Evolutionary conservation across 2,888 invertebrate genomes (phyloP).

Genomic region (Leptinotarsa tumamoca): DNA sequence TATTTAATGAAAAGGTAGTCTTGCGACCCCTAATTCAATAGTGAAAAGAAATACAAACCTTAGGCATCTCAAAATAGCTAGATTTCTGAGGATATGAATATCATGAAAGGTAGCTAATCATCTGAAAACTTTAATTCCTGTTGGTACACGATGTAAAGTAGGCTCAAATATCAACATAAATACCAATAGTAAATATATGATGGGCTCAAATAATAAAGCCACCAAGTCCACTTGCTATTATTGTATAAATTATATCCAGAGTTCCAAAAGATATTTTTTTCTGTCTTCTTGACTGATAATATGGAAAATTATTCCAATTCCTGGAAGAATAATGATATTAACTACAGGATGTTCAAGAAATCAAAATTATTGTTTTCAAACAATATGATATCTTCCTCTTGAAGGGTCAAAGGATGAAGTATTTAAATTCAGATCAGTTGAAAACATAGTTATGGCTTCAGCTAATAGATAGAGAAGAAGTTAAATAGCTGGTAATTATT

Average conservation of each 20-base stretch:
- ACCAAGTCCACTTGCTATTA: conserved; percentile 83
- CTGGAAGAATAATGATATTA: conserved; percentile 71
- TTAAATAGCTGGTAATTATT: conserved; percentile 73
- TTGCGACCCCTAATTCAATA: too few relatives aligned
- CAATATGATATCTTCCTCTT: conserved; percentile 83
- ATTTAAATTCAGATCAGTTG: conserved; percentile 85
- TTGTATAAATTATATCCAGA: conserved; percentile 67
- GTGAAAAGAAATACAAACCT: conserved; percentile 86
- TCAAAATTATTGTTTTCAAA: conserved; percentile 88
- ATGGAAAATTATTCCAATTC: conserved; percentile 82
- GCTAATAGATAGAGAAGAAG: conserved; percentile 76
- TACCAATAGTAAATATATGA: conserved; percentile 87
- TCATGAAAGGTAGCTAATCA: conserved; percentile 80
- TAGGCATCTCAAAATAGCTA: conserved; percentile 75
- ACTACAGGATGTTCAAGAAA: conserved; percentile 91
- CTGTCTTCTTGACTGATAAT: conserved; percentile 81
- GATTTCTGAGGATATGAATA: conserved; percentile 72
- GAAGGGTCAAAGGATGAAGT: conserved; percentile 85
- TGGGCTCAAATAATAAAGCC: conserved; percentile 89
- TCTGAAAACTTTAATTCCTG: conserved; percentile 86
- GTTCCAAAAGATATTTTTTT: conserved; percentile 32
- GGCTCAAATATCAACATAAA: conserved; percentile 86
- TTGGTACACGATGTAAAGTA: conserved; percentile 81
- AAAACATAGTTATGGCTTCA: conserved; percentile 82
- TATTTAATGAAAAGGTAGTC: too few relatives aligned